Evolutionary conservation across 1,140 invertebrate genomes (phyloP), one percentile per base, ranked within the genome.

Genomic region (Leucophenga varia): DNA sequence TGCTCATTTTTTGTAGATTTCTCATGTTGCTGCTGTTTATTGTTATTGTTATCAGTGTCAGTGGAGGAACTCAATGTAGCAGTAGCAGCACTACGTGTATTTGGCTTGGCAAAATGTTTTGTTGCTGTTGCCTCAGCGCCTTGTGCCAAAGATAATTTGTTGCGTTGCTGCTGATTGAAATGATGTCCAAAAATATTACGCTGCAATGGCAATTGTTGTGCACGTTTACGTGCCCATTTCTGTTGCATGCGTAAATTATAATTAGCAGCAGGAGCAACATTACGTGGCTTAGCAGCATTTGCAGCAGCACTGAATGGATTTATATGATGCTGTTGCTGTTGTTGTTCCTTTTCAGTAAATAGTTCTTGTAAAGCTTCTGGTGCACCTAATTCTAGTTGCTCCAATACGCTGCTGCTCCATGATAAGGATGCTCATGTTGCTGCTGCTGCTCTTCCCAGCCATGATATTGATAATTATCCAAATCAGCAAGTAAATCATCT

Each of bases 391-490:
- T 65, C 57, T 2, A 72, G 44, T 20, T 71, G 56, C 18, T 72
- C 64, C n/a, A 58, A 38, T 3, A 57, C 50, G 21, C 54, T n/a
- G n/a, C n/a, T n/a, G n/a, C 22, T 6, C 5, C 22, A 25, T 47
- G 36, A 40, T 39, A 47, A 6, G 6, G 13, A 19, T 40, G 28
- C 12, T 8, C n/a, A 13, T 30, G 4, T 0, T 13, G 25, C 16
- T 35, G 18, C 14, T 35, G 18, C 9, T 44, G 32, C 21, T 70
- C 63, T 34, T 67, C 63, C n/a, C 65, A 32, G 12, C 69, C 69
- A 37, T 70, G 59, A 41, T 72, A 72, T 43, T 72, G 69, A 49
- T 72, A 72, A 17, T 59, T 56, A 40, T 72, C 69, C 21, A 72
- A 38, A 21, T 72, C 69, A 4, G 69, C 46, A 7, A 72, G 25